Conservation (phyloP, 37 sponge, comb jelly and placozoan species). For the Hexactinellida sp. region DNA sequence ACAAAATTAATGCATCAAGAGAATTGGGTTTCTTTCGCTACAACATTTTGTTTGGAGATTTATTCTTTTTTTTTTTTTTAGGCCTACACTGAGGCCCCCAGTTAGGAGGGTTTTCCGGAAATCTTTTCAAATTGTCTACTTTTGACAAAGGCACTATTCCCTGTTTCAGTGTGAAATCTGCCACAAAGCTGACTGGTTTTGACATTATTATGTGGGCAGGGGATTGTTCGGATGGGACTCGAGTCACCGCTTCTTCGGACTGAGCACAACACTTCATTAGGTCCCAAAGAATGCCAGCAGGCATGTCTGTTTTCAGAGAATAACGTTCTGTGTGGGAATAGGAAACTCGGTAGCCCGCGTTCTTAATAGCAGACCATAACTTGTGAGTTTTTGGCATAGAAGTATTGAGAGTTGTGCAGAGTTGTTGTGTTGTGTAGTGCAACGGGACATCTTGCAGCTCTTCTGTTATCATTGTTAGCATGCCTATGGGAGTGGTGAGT, state of each 20-base stretch:
- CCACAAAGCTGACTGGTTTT: constrained; percentile 15
- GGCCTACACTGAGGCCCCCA: constrained; percentile 96
- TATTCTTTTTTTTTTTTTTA: constrained; percentile 43
- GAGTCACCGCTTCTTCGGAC: not conserved
- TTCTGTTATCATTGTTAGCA: constrained; percentile 27
- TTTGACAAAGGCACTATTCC: constrained; percentile 75
- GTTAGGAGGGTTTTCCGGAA: constrained; percentile 88
- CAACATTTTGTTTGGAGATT: no score
- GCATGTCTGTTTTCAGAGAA: constrained; percentile 87
- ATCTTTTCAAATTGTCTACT: constrained; percentile 49
- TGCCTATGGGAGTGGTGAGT: not conserved
- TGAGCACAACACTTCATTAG: constrained; percentile 83
- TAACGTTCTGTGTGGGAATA: constrained; percentile 59
- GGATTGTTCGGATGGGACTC: not conserved
- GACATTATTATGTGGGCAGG: not conserved
- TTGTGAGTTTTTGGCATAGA: constrained; percentile 60
- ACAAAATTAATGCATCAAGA: no score
- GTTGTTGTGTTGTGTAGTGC: constrained; percentile 46
- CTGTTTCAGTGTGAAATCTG: constrained; percentile 41
- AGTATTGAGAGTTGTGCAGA: constrained; percentile 66
- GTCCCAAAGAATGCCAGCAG: constrained; percentile 78
- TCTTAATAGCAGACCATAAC: constrained; percentile 80
- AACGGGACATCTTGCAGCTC: constrained; percentile 78
- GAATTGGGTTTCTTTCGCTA: no score
- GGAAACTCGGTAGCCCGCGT: constrained; percentile 77